Percentiles rank a stretch among this genome's conserved stretches.
phyloP scores from a whole-genome alignment of 1,140 invertebrate genomes.

The Aleiodes sp. region DNA sequence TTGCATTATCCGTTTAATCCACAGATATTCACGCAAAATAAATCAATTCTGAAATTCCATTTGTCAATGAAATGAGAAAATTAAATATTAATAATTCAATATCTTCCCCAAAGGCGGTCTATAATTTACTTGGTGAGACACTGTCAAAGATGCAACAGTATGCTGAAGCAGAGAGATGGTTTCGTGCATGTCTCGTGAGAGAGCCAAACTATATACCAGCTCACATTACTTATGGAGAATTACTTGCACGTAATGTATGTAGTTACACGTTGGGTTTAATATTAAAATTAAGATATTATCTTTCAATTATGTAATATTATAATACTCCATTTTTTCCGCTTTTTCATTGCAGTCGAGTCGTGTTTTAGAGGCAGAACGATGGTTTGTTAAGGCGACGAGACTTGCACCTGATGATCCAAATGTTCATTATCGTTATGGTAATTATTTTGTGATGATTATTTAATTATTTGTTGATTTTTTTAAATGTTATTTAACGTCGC shows the following conservation, averaged over 20 bases:
- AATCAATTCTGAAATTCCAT: no score
- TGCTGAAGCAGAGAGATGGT: constrained; percentile 85
- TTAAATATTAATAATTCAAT: constrained; percentile 13
- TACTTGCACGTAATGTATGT: constrained; percentile 89
- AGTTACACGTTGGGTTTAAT: neutral
- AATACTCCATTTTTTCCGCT: constrained; percentile 43
- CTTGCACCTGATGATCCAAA: constrained; percentile 85
- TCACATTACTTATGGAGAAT: constrained; percentile 90
- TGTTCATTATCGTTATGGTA: constrained; percentile 88
- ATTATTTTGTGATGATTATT: constrained; percentile 45
- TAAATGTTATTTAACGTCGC: no score
- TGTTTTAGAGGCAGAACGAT: constrained; percentile 84
- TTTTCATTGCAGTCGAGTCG: constrained; percentile 83
- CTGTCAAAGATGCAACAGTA: constrained; percentile 82
- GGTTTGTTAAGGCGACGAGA: constrained; percentile 85
- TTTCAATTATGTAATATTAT: constrained; percentile 8
- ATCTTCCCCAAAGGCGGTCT: constrained; percentile 72
- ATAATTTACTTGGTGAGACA: constrained; percentile 87
- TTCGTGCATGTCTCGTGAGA: constrained; percentile 79
- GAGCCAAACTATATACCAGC: constrained; percentile 89
- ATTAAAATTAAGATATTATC: neutral
- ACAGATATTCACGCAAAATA: no score
- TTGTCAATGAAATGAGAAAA: no score
- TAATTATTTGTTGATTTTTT: no score
- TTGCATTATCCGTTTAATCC: no score